Conservation (phyloP, 2,888 invertebrate species). For the Nephrotoma guestfalica region DNA sequence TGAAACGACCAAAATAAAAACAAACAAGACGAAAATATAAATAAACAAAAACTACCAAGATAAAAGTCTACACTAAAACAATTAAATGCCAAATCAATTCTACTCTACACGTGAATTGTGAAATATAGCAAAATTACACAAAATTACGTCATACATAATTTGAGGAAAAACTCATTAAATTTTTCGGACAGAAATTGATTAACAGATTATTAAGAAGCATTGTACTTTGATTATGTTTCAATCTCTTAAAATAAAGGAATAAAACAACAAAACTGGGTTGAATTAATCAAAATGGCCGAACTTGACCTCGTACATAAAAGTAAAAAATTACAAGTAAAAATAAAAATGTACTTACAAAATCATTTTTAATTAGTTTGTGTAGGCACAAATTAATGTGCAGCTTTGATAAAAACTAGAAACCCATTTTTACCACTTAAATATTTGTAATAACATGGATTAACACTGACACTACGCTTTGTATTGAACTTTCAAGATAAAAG, state of each 20-base stretch:
- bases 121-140: background rate
- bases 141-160: background rate
- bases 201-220: background rate
- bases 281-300: background rate
- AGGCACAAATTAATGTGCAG: slow-evolving; percentile 61
- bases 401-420: slow-evolving; percentile 43
- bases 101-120: background rate
- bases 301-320: background rate
- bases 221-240: background rate
- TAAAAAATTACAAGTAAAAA: background rate
- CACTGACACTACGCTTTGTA: background rate
- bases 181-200: background rate
- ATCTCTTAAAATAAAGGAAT: background rate
- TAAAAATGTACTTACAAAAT: background rate
- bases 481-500: background rate
- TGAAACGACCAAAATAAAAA: slow-evolving; percentile 5
- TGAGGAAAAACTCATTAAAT: background rate
- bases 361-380: slow-evolving; percentile 15
- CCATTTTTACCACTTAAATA: slow-evolving; percentile 46
- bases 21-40: background rate
- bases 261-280: background rate
- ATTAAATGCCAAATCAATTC: background rate
- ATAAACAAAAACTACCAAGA: background rate
- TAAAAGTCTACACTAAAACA: background rate
- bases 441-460: background rate